Conservation (phyloP, 1,140 invertebrate genomes). For the Globodera ellingtonae region DNA sequence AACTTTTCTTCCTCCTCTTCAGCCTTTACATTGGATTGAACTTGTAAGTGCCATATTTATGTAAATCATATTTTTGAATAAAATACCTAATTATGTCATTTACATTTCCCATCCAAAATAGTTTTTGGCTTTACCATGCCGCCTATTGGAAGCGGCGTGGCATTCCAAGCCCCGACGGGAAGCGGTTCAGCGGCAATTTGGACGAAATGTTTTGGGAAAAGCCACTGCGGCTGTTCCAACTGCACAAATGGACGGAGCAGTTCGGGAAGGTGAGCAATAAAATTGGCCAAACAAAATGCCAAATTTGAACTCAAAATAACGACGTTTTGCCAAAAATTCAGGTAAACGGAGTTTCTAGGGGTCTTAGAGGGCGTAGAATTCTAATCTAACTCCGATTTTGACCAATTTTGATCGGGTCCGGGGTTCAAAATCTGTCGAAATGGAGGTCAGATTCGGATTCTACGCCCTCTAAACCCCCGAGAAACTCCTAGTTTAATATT, state of each 20-base stretch:
- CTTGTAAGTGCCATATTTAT: background rate
- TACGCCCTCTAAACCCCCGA: too few species aligned
- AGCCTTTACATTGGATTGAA: background rate
- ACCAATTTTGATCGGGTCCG: too few species aligned
- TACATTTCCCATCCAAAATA: background rate
- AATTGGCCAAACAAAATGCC: background rate
- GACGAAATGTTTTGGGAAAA: constrained; percentile 52
- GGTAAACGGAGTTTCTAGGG: too few species aligned
- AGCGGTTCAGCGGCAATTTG: constrained; percentile 66
- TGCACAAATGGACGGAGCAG: constrained; percentile 64
- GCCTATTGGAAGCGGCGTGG: constrained; percentile 60
- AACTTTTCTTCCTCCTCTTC: background rate
- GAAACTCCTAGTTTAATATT: too few species aligned
- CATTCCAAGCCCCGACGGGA: constrained; percentile 65
- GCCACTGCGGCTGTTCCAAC: constrained; percentile 27
- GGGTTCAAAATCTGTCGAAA: too few species aligned
- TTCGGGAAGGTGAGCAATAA: constrained; percentile 55
- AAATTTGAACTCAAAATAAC: too few species aligned
- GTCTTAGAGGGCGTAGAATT: too few species aligned
- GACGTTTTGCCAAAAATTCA: too few species aligned
- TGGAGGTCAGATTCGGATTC: too few species aligned
- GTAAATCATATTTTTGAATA: background rate
- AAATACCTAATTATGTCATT: background rate
- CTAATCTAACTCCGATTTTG: too few species aligned
- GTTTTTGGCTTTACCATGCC: constrained; percentile 25